Evolutionary conservation across 2,797 vertebrate species (phyloP).

Genomic region (Darevskia mixta): DNA sequence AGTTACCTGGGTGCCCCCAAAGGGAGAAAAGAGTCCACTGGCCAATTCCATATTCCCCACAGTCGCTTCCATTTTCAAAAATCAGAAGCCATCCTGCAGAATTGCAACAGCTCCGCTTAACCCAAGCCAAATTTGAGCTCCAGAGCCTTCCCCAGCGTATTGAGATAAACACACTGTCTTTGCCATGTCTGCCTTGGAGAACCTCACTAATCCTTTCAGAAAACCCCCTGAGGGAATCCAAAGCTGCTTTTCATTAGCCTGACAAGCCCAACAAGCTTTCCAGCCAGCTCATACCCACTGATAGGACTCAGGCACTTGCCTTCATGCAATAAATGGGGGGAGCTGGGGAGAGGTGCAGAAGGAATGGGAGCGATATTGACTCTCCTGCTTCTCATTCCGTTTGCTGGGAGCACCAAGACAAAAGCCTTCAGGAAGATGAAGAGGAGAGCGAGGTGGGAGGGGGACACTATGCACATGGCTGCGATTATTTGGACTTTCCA

Average conservation of each 20-base stretch:
- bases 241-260: constrained; percentile 73
- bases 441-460: neutral
- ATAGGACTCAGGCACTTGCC: constrained; percentile 12
- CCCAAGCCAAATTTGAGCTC: constrained; percentile 62
- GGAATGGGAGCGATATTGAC: neutral
- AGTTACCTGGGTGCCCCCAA: neutral
- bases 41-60: constrained; percentile 34
- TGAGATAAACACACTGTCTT: constrained; percentile 67
- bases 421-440: neutral
- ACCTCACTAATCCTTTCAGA: constrained; percentile 69
- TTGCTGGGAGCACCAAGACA: neutral
- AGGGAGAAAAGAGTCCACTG: constrained; percentile 30
- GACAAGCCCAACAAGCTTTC: constrained; percentile 64
- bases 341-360: neutral
- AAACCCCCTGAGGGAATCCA: constrained; percentile 68
- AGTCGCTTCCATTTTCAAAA: constrained; percentile 45
- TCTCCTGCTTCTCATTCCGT: neutral
- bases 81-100: constrained; percentile 61
- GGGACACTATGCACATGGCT: neutral
- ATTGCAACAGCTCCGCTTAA: constrained; percentile 50
- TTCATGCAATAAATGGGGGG: rapidly evolving
- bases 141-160: constrained; percentile 54
- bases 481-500: neutral
- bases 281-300: constrained; percentile 27
- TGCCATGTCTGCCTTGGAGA: constrained; percentile 66